Conservation (phyloP, 2,888 invertebrate genomes). For the Lasioglossum malachurum region DNA sequence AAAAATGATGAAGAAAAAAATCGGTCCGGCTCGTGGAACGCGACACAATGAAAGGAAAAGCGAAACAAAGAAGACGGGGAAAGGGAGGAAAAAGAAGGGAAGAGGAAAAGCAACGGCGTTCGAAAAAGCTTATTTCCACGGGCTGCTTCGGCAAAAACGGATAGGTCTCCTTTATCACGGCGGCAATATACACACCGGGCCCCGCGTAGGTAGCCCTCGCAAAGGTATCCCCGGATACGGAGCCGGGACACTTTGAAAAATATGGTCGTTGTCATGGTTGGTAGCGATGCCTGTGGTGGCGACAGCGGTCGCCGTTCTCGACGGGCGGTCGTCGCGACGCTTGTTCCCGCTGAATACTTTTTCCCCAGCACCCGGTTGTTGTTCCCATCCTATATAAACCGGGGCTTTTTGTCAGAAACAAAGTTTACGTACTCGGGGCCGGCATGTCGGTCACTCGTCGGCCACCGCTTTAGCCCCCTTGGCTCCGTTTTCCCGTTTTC, state of each 20-base stretch:
- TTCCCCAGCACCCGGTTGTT: constrained; percentile 53
- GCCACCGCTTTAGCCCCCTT: constrained; percentile 1
- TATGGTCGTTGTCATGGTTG: constrained; percentile 66
- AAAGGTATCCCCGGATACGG: constrained; percentile 69
- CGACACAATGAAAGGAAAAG: constrained; percentile 34
- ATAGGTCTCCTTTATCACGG: constrained; percentile 74
- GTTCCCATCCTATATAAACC: constrained; percentile 40
- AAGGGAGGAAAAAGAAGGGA: not conserved
- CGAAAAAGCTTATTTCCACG: constrained; percentile 74
- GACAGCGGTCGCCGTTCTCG: constrained; percentile 63
- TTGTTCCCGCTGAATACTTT: constrained; percentile 52
- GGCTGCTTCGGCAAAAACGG: constrained; percentile 72
- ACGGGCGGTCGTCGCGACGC: constrained; percentile 72
- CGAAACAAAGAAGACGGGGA: constrained; percentile 34
- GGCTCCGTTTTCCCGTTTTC: not conserved
- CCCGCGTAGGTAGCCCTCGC: constrained; percentile 64
- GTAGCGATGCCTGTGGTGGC: constrained; percentile 52
- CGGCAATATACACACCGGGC: constrained; percentile 66
- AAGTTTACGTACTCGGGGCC: constrained; percentile 50
- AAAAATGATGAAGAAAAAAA: not conserved
- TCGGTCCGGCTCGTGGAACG: constrained; percentile 25
- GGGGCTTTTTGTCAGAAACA: constrained; percentile 40
- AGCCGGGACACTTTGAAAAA: constrained; percentile 65
- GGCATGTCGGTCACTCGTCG: constrained; percentile 49
- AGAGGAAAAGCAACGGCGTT: constrained; percentile 44